These are phyloP conservation scores for Crematogaster levior DNA, from an alignment of 2,888 invertebrate genomes.

Conservation along the genomic window DNA sequence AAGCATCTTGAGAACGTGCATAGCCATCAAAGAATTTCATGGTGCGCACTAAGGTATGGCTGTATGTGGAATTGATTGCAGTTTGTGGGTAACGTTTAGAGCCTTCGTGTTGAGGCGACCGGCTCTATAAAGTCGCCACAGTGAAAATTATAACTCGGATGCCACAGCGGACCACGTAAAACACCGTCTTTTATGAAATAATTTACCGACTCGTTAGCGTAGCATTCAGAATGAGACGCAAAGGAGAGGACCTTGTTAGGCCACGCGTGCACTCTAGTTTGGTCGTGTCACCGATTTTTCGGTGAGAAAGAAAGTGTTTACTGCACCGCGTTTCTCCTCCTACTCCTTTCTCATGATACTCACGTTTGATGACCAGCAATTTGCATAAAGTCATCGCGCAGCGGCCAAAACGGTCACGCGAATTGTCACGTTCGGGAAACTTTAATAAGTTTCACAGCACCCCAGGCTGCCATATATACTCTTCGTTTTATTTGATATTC, in stretches of 20 bases:
- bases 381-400: constrained; percentile 62
- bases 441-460: constrained; percentile 57
- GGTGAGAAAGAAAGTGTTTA: constrained; percentile 37
- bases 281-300: constrained; percentile 56
- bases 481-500: constrained; percentile 30
- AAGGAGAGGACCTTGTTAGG: constrained; percentile 70
- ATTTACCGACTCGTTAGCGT: constrained; percentile 78
- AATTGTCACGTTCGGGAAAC: constrained; percentile 65
- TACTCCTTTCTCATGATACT: neutral
- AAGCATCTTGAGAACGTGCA: constrained; percentile 3
- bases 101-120: constrained; percentile 59
- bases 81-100: constrained; percentile 69
- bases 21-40: constrained; percentile 23
- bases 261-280: constrained; percentile 53
- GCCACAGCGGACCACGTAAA: constrained; percentile 68
- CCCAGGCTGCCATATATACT: neutral
- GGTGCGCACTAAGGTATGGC: constrained; percentile 29
- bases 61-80: constrained; percentile 71
- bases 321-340: too few relatives aligned
- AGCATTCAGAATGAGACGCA: constrained; percentile 69
- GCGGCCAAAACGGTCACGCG: constrained; percentile 1
- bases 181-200: constrained; percentile 75
- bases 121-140: constrained; percentile 78
- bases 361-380: constrained; percentile 62
- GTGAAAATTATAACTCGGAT: constrained; percentile 79